Evolutionary conservation across 2,797 vertebrate species (phyloP).

Genomic region (Simalia tracyae): DNA sequence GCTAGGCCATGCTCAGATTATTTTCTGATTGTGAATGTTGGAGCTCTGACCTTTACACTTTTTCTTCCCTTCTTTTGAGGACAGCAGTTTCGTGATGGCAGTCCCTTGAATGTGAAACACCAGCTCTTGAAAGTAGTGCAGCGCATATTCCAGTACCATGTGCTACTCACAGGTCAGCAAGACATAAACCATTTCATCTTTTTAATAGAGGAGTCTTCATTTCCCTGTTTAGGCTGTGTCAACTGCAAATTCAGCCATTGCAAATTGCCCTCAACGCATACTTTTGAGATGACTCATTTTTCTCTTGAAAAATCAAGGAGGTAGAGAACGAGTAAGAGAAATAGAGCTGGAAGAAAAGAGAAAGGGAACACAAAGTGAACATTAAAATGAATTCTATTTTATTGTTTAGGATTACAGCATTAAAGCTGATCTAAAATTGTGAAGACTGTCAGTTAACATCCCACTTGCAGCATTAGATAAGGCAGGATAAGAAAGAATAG

Average conservation of each 20-base stretch:
- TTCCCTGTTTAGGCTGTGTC: neutral
- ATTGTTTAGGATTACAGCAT: neutral
- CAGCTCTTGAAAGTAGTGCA: conserved; percentile 88
- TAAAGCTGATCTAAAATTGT: neutral
- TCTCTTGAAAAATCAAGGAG: neutral
- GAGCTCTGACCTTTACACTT: neutral
- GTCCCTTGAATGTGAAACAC: conserved; percentile 79
- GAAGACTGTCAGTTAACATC: neutral
- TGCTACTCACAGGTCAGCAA: conserved; percentile 89
- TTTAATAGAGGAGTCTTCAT: neutral
- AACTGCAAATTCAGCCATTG: neutral
- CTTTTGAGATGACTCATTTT: neutral
- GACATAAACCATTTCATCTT: neutral
- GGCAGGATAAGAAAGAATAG: neutral
- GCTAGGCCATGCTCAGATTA: neutral
- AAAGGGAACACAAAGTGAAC: neutral
- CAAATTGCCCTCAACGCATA: neutral
- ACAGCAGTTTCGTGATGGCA: conserved; percentile 77
- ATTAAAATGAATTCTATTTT: neutral
- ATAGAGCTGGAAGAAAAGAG: neutral
- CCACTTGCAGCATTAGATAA: neutral
- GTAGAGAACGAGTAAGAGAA: neutral
- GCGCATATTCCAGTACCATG: conserved; percentile 89
- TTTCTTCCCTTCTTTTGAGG: conserved; percentile 46
- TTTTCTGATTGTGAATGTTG: neutral